Percentiles rank a stretch among this genome's conserved stretches.
Conservation (phyloP, 2,888 invertebrate species). For the Plusia festucae region DNA sequence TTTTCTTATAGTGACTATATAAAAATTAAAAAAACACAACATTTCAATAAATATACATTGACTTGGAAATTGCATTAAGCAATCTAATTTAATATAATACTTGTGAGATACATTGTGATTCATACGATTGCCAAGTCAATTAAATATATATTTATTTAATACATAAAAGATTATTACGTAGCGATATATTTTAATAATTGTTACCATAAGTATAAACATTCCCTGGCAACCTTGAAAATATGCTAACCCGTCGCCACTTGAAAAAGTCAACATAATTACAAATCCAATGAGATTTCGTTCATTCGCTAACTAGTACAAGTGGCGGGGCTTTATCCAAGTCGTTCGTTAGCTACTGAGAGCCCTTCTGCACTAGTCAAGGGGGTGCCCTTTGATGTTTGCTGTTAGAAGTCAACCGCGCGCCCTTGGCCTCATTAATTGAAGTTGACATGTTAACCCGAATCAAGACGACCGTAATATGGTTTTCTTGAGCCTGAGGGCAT, state of each 20-base stretch:
- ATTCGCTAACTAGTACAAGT: constrained; percentile 63
- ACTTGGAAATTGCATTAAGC: no score
- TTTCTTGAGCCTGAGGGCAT: constrained; percentile 4
- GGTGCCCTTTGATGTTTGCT: constrained; percentile 73
- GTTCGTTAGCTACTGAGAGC: constrained; percentile 72
- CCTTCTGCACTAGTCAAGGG: constrained; percentile 65
- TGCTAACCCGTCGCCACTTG: constrained; percentile 13
- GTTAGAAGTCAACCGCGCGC: constrained; percentile 59
- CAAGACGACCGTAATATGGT: constrained; percentile 39
- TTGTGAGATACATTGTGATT: no score
- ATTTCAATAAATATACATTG: no score
- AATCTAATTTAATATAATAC: no score
- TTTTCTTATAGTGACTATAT: no score
- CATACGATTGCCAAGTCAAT: no score
- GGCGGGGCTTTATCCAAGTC: constrained; percentile 59
- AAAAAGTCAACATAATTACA: constrained; percentile 47
- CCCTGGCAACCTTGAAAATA: not conserved
- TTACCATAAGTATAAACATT: not conserved
- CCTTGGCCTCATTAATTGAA: constrained; percentile 71
- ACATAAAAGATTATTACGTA: no score
- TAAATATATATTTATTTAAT: no score
- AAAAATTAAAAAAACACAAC: no score
- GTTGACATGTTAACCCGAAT: constrained; percentile 65
- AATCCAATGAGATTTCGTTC: constrained; percentile 54
- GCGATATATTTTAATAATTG: no score